Percentiles rank a stretch among this genome's conserved stretches.
Conservation (phyloP, 2,113 vertebrate species). For the Zingel zingel region DNA sequence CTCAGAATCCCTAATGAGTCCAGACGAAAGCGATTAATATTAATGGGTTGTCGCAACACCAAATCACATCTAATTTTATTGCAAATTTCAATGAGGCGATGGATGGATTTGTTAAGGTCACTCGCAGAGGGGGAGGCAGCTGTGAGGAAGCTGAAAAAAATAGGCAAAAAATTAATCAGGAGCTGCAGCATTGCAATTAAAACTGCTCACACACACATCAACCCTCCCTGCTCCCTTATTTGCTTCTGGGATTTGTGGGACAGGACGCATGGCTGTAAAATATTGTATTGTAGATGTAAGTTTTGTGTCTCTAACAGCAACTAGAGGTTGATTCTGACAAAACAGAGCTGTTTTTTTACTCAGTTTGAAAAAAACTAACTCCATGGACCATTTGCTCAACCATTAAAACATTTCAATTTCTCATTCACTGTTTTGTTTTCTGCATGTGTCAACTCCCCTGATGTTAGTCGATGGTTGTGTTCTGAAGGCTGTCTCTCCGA, state of each 20-base stretch:
- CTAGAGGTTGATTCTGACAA: not conserved
- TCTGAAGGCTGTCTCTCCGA: conserved; percentile 35
- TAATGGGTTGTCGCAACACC: conserved; percentile 78
- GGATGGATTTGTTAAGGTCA: conserved; percentile 74
- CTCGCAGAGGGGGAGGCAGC: conserved; percentile 32
- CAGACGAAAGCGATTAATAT: conserved; percentile 75
- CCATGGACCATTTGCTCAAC: not conserved
- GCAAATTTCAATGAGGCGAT: conserved; percentile 66
- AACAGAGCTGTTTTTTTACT: not conserved
- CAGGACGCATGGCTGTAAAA: conserved; percentile 29
- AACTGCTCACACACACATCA: conserved; percentile 14
- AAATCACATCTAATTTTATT: conserved; percentile 75
- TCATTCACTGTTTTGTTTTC: conserved; percentile 55
- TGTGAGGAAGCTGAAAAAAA: conserved; percentile 38
- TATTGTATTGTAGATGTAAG: not conserved
- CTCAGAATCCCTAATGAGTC: conserved; percentile 77
- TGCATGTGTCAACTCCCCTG: conserved; percentile 57
- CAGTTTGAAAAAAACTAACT: not conserved
- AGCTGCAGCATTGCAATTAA: conserved; percentile 63
- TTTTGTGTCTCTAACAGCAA: not conserved
- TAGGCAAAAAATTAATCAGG: conserved; percentile 61
- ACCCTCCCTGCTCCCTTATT: not conserved
- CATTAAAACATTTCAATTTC: conserved; percentile 44
- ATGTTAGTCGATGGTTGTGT: conserved; percentile 52
- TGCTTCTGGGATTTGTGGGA: conserved; percentile 7